Evolutionary conservation across 2,797 vertebrate species (phyloP).

Genomic region (Crocidura indochinensis): DNA sequence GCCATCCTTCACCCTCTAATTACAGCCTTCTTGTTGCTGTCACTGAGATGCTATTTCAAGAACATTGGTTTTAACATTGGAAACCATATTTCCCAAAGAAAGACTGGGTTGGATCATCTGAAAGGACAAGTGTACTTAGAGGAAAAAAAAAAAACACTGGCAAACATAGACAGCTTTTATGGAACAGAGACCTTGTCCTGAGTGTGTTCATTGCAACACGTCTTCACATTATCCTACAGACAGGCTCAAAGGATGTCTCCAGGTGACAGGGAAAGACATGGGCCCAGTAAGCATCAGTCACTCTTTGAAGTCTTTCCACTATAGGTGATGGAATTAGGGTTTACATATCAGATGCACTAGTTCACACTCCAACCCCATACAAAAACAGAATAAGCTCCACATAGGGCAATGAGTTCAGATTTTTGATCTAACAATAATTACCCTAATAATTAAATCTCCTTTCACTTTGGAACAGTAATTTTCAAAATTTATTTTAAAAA

Average conservation of each 20-base stretch:
- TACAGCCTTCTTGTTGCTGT: slow-evolving; percentile 9
- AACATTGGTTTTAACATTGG: slow-evolving; percentile 45
- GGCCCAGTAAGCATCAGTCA: not conserved
- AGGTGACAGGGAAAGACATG: not conserved
- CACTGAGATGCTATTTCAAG: slow-evolving; percentile 31
- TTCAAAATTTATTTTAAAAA: not conserved
- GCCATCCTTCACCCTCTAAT: not conserved
- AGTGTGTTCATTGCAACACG: not conserved
- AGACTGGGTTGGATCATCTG: not conserved
- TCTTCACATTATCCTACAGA: not conserved
- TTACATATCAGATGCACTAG: not conserved
- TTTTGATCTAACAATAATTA: slow-evolving; percentile 1
- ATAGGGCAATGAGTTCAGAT: too few relatives aligned
- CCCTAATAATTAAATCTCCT: not conserved
- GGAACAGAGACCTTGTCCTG: not conserved
- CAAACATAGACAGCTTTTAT: not conserved
- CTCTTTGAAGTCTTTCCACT: not conserved
- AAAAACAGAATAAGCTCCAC: not conserved
- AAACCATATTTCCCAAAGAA: slow-evolving; percentile 35
- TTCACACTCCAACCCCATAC: not conserved
- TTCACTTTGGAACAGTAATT: not conserved
- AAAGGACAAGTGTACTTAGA: not conserved
- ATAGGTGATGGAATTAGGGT: not conserved
- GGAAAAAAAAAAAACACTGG: not conserved
- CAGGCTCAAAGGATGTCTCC: not conserved